Base-by-base conservation (phyloP, 2,888 invertebrate genomes). In the Yponomeuta evonymella region DNA sequence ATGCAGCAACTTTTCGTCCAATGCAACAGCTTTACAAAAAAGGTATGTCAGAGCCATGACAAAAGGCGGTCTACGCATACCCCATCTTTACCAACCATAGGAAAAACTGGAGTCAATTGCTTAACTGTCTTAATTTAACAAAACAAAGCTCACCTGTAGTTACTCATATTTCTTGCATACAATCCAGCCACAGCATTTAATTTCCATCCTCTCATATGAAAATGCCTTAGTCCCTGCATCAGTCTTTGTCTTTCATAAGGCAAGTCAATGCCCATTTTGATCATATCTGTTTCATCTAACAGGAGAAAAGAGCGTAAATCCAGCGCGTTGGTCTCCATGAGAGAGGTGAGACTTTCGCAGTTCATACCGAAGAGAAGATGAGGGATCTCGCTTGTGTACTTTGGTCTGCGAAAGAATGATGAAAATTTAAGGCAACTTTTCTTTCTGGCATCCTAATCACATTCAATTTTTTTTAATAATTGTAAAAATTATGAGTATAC, bases 191-290 rank as follows among this genome's bases (percentile, higher is more conserved):
- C 91, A 8, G 91, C 81, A 72, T 86, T 85, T 1, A 91, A 74
- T 77, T 89, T 93, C 93, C 94, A 95, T 1, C 90, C 86, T 75
- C 90, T 89, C 72, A 83, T 87, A 76, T 95, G 95, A 79, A 95
- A 95, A 74, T 88, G 91, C 70, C 92, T 86, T 68, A 95, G 78
- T 0, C 94, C 94, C 58, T 83, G 78, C 70, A 89, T 79, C 73
- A 95, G 88, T 77, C 94, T 88, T 73, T 93, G 90, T 73, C 94
- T 87, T 77, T 95, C 94, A 75, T 91, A 94, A 1, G 94, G 93
- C 83, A 95, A 88, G 4, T 90, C 84, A 29, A 95, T 88, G 58
- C 94, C 95, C 62, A 95, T 75, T 70, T 86, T 79, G 67, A 88
- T 65, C 81, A 96, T 88, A 76, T 94, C 93, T 0, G 89, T 80